Conservation (phyloP, 2,113 vertebrate genomes). For the Tetrao urogallus region DNA sequence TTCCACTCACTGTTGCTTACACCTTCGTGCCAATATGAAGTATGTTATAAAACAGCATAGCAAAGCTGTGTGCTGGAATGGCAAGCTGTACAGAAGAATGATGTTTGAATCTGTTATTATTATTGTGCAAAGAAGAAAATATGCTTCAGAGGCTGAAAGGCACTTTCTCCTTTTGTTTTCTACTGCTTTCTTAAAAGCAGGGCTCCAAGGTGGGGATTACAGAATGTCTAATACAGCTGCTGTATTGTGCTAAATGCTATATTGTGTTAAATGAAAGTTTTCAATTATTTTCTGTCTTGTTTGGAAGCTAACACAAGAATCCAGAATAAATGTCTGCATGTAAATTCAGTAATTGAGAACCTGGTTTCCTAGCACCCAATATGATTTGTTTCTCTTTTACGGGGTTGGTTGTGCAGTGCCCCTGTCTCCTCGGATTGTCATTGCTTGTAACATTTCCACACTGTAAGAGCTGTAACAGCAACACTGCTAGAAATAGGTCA, state of each 20-base stretch:
- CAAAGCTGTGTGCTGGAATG: not conserved
- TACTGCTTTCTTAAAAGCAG: not conserved
- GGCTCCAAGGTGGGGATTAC: not conserved
- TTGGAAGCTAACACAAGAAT: not conserved
- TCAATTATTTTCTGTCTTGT: not conserved
- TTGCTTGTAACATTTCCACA: not conserved
- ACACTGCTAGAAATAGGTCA: not conserved
- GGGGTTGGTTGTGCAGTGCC: not conserved
- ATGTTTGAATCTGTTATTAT: not conserved
- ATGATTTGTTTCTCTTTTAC: not conserved
- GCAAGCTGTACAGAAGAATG: not conserved
- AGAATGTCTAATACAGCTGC: not conserved
- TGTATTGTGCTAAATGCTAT: not conserved
- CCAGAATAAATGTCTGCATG: not conserved
- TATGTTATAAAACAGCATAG: not conserved
- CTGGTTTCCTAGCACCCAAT: not conserved
- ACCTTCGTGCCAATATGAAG: not conserved
- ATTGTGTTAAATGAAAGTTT: not conserved
- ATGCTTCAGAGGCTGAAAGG: not conserved
- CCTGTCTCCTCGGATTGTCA: not conserved
- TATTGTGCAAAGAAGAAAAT: not conserved
- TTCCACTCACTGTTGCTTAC: not conserved
- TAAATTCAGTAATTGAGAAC: not conserved
- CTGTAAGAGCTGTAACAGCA: not conserved
- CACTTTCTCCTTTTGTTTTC: not conserved